Evolutionary conservation across 2,888 invertebrate species (phyloP).

Genomic region (Rhimphoctona megacephalus): DNA sequence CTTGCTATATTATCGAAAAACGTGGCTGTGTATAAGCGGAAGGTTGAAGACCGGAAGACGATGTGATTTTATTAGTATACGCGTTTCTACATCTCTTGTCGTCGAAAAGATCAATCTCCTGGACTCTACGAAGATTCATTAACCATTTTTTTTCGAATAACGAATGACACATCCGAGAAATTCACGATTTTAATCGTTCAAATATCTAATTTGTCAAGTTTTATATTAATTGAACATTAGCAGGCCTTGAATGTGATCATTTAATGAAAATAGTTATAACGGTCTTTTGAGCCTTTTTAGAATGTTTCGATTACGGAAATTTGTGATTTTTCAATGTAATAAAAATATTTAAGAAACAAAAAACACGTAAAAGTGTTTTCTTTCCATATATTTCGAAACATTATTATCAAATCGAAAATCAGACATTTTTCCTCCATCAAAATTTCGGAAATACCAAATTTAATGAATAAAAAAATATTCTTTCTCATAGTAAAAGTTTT

Average conservation of each 20-base stretch:
- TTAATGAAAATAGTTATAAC: background rate
- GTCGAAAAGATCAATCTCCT: constrained; percentile 1
- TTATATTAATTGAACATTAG: background rate
- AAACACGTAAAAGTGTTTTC: background rate
- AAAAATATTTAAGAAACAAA: background rate
- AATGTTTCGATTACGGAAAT: background rate
- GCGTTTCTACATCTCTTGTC: background rate
- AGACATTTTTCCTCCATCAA: too few species aligned
- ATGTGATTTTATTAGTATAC: constrained; percentile 44
- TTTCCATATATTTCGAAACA: too few species aligned
- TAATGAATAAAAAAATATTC: background rate
- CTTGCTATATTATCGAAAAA: constrained; percentile 53
- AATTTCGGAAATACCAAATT: too few species aligned
- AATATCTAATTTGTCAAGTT: background rate
- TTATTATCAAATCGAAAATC: background rate
- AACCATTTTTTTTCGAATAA: constrained; percentile 9
- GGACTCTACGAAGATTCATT: constrained; percentile 13
- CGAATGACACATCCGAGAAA: constrained; percentile 37
- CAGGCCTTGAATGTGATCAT: background rate
- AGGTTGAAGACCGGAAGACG: constrained; percentile 58
- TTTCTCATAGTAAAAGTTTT: background rate
- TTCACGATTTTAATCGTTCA: constrained; percentile 4
- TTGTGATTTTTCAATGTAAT: background rate
- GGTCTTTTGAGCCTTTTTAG: background rate
- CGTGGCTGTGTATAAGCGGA: constrained; percentile 18